Conservation (phyloP, 1,140 invertebrate genomes). For the Ceratina calcarata region DNA sequence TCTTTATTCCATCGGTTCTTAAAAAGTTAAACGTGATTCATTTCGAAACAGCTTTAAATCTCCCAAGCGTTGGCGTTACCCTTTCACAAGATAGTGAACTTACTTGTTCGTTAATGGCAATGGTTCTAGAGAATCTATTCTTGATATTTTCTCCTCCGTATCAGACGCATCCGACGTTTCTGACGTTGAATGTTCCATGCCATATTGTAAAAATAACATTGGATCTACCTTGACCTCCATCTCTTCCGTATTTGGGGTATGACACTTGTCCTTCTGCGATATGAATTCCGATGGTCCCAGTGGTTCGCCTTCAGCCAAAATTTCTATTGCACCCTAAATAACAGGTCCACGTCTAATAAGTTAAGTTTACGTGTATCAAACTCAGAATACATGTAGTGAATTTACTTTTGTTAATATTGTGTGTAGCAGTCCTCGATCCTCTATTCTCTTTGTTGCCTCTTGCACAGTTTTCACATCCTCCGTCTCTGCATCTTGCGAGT, state of each 20-base stretch:
- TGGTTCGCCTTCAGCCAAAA: slow-evolving; percentile 62
- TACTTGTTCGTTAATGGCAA: slow-evolving; percentile 67
- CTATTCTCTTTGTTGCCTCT: slow-evolving; percentile 68
- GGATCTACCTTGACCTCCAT: slow-evolving; percentile 84
- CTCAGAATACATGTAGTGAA: slow-evolving; percentile 5
- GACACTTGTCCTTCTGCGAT: slow-evolving; percentile 64
- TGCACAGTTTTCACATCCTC: slow-evolving; percentile 65
- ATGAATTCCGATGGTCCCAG: slow-evolving; percentile 59
- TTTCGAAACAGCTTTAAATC: not conserved
- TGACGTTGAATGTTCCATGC: slow-evolving; percentile 74
- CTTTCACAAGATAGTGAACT: not conserved
- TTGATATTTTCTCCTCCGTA: slow-evolving; percentile 64
- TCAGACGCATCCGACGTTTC: slow-evolving; percentile 74
- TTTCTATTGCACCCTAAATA: slow-evolving; percentile 69
- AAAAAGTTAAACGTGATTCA: not conserved
- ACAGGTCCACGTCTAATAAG: not conserved
- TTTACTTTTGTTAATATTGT: slow-evolving; percentile 81
- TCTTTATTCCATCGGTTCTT: slow-evolving; percentile 35
- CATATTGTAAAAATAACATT: slow-evolving; percentile 82
- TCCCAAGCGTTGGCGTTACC: not conserved
- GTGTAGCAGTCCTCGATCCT: slow-evolving; percentile 79
- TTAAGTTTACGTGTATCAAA: not conserved
- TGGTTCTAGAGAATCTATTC: slow-evolving; percentile 51
- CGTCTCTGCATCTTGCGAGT: slow-evolving; percentile 56
- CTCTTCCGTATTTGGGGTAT: slow-evolving; percentile 78